phyloP scores from a whole-genome alignment of 2,888 invertebrate genomes.

The Drosophila helvetica region DNA sequence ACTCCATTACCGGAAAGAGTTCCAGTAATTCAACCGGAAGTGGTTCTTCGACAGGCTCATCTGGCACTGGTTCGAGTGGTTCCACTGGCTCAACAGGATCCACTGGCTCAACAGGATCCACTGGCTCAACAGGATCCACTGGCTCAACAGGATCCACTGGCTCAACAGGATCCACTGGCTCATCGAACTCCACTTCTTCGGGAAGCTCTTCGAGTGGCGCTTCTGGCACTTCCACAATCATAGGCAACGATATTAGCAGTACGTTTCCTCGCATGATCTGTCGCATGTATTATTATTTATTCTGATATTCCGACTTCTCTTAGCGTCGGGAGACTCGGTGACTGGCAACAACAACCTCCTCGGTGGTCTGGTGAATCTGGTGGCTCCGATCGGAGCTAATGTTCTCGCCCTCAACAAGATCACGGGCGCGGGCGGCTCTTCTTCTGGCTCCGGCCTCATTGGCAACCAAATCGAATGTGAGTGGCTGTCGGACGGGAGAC shows the following conservation, averaged over 20 bases:
- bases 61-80: no score
- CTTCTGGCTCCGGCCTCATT: not conserved
- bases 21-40: not conserved
- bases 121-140: not conserved
- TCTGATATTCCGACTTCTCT: not conserved
- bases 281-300: not conserved
- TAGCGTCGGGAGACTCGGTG: not conserved
- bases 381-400: constrained; percentile 5
- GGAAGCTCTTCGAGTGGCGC: not conserved
- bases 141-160: not conserved
- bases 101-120: not conserved
- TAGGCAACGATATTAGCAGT: not conserved
- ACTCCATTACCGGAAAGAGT: not conserved
- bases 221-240: not conserved
- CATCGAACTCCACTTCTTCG: not conserved
- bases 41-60: not conserved
- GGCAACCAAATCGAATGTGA: constrained; percentile 31
- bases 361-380: not conserved
- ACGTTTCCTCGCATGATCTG: not conserved
- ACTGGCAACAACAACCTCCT: not conserved
- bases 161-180: not conserved
- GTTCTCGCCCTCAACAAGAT: constrained; percentile 6
- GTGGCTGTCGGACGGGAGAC: not conserved
- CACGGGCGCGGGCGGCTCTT: not conserved
- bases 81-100: no score